Percentiles rank a stretch among this genome's conserved stretches.
These are phyloP conservation scores for Sebastolobus alascanus DNA, from an alignment of 2,797 vertebrate genomes.

Conservation along the genomic window DNA sequence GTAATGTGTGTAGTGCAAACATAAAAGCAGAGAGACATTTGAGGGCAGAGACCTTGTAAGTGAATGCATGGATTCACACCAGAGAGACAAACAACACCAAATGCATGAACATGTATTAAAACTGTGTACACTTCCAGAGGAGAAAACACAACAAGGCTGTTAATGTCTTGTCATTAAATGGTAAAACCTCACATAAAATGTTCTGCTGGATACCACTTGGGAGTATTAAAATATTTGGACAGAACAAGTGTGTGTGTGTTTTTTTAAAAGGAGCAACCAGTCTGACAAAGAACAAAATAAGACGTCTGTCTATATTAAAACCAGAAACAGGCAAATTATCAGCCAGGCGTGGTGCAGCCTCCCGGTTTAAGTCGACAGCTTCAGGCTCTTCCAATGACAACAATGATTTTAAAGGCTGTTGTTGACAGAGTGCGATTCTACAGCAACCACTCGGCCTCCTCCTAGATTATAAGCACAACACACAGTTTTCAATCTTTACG, in stretches of 20 bases:
- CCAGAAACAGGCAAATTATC: conserved; percentile 39
- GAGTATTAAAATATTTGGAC: not conserved
- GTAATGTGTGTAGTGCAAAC: conserved; percentile 28
- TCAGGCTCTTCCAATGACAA: conserved; percentile 53
- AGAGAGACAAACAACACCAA: not conserved
- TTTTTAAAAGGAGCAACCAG: not conserved
- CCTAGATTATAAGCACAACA: conserved; percentile 55
- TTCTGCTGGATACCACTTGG: not conserved
- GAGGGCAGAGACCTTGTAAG: conserved; percentile 5
- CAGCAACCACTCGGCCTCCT: conserved; percentile 43
- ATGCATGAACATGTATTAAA: conserved; percentile 2
- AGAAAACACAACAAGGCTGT: not conserved
- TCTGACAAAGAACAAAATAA: not conserved
- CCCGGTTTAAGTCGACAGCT: conserved; percentile 25
- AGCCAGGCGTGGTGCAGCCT: conserved; percentile 47
- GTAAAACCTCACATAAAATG: not conserved
- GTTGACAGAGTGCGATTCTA: conserved; percentile 57
- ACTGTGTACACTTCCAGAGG: not conserved
- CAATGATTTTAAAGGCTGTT: conserved; percentile 58
- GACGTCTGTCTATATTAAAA: conserved; percentile 28
- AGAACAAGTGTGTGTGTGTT: not conserved
- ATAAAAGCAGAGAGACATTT: conserved; percentile 20
- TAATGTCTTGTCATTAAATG: not conserved
- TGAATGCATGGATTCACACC: conserved; percentile 3
- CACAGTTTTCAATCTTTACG: conserved; percentile 37